Evolutionary conservation across 2,113 vertebrate genomes (phyloP).

Genomic region (Triplophysa dalaica): DNA sequence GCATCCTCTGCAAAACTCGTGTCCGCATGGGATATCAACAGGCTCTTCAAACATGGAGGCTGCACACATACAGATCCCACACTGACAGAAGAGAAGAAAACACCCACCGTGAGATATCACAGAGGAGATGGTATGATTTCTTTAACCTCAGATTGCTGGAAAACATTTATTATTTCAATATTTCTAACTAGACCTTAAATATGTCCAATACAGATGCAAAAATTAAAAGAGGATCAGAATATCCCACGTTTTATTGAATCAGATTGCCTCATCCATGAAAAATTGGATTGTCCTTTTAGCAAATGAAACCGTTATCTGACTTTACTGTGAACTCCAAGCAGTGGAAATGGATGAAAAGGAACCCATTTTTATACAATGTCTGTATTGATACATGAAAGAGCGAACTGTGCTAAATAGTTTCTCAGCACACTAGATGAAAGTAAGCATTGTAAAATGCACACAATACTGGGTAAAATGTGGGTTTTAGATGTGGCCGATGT

Average conservation of each 20-base stretch:
- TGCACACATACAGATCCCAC: conserved; percentile 96
- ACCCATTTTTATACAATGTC: conserved; percentile 36
- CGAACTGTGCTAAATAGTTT: conserved; percentile 50
- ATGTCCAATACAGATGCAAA: background rate
- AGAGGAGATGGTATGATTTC: background rate
- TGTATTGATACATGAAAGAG: conserved; percentile 44
- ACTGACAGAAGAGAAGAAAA: conserved; percentile 72
- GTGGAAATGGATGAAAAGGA: conserved; percentile 45
- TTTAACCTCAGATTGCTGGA: background rate
- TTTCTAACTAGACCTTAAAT: background rate
- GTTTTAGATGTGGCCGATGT: no score
- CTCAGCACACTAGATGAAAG: conserved; percentile 55
- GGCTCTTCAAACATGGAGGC: conserved; percentile 95
- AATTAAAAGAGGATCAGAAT: background rate
- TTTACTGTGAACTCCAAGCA: conserved; percentile 52
- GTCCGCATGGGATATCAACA: conserved; percentile 94
- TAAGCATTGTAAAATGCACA: no score
- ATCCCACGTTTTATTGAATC: background rate
- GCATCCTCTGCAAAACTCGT: conserved; percentile 95
- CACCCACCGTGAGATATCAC: background rate
- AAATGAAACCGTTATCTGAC: background rate
- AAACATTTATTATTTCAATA: no score
- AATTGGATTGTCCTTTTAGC: background rate
- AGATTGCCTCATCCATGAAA: background rate
- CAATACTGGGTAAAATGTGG: no score